Evolutionary conservation across 2,797 vertebrate species (phyloP).

Genomic region (Diglossa cyanea): DNA sequence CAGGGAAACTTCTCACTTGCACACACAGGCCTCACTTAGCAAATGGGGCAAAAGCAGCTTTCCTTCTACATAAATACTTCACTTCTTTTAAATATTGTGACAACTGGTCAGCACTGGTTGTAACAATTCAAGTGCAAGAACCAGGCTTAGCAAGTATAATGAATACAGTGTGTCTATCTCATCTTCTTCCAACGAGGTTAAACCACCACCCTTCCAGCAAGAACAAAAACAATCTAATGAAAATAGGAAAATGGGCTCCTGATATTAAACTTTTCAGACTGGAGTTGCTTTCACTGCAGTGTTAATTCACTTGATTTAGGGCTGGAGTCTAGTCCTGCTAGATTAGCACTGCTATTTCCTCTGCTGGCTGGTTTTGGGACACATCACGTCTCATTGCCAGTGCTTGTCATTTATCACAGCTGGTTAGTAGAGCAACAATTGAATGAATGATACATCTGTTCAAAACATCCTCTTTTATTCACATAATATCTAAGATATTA

Average conservation of each 20-base stretch:
- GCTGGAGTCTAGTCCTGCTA: conserved; percentile 12
- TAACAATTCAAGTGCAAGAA: not conserved
- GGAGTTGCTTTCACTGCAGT: conserved; percentile 1
- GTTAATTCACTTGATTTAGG: conserved; percentile 47
- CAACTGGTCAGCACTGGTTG: not conserved
- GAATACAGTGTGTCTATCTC: not conserved
- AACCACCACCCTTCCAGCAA: not conserved
- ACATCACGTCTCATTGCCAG: not conserved
- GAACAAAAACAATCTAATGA: conserved; percentile 48
- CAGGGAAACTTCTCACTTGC: accelerated
- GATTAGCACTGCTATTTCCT: conserved; percentile 46
- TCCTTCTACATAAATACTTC: not conserved
- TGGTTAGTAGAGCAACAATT: not conserved
- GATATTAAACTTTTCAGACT: not conserved
- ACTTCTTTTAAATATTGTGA: not conserved
- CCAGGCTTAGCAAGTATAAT: not conserved
- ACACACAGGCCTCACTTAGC: not conserved
- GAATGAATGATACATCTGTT: conserved; percentile 32
- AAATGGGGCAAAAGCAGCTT: not conserved
- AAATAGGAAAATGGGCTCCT: conserved; percentile 52
- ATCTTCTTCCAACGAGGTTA: not conserved
- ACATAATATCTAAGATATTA: not conserved
- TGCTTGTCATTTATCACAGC: conserved; percentile 16
- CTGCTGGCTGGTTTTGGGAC: not conserved
- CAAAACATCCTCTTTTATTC: not conserved